Percentiles rank a stretch among this genome's conserved stretches.
These are phyloP conservation scores for Phoxinus phoxinus DNA, from an alignment of 2,113 vertebrate genomes.

Conservation along the genomic window DNA sequence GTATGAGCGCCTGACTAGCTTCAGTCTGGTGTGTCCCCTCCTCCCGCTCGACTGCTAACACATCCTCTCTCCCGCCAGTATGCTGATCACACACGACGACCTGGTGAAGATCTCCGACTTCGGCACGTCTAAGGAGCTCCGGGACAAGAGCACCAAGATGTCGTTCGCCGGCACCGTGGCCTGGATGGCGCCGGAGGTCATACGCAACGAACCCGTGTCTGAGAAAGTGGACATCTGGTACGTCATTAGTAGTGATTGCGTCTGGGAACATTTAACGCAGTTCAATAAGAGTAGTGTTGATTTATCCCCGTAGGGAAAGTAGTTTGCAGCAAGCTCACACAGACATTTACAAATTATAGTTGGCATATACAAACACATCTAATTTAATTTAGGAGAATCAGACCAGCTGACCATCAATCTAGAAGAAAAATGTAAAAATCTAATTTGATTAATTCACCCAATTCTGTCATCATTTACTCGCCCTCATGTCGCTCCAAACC, in stretches of 20 bases:
- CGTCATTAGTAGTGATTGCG: neutral
- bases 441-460: too few relatives aligned
- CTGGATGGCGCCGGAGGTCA: conserved; percentile 99
- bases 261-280: neutral
- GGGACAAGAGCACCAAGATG: conserved; percentile 99
- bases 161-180: conserved; percentile 97
- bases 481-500: too few relatives aligned
- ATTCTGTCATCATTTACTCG: too few relatives aligned
- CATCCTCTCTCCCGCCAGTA: conserved; percentile 75
- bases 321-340: too few relatives aligned
- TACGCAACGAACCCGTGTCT: conserved; percentile 95
- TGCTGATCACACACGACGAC: conserved; percentile 97
- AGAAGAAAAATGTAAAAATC: too few relatives aligned
- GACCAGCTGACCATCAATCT: too few relatives aligned
- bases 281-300: neutral
- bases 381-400: too few relatives aligned
- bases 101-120: conserved; percentile 99
- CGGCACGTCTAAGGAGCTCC: conserved; percentile 96
- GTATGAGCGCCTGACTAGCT: conserved; percentile 68
- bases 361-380: too few relatives aligned
- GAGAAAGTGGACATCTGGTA: conserved; percentile 99
- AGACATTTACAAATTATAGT: too few relatives aligned
- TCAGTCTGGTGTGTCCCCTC: neutral
- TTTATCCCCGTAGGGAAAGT: too few relatives aligned
- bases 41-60: neutral